Percentiles rank a stretch among this genome's conserved stretches.
Conservation (phyloP, 2,797 vertebrate species). For the Bovichtus diacanthus region DNA sequence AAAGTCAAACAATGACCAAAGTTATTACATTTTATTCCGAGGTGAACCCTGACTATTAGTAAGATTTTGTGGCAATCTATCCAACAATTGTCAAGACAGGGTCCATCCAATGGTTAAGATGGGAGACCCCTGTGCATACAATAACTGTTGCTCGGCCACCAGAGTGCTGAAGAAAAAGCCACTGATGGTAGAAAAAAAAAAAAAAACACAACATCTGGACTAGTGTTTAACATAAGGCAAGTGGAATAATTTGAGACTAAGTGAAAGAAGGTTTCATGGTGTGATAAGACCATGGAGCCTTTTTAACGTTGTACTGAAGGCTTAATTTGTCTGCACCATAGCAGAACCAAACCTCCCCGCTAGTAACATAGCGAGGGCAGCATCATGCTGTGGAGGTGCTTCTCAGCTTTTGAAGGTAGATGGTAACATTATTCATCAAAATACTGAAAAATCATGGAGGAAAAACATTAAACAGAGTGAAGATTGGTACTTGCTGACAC, state of each 20-base stretch:
- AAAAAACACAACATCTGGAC: neutral
- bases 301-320: neutral
- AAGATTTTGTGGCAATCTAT: neutral
- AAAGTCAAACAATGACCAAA: neutral
- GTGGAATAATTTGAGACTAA: neutral
- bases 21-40: neutral
- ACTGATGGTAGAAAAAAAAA: neutral
- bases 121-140: neutral
- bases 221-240: neutral
- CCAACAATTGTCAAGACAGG: no score
- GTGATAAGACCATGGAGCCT: neutral
- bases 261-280: neutral
- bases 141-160: neutral
- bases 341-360: neutral
- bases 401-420: no score
- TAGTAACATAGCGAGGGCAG: neutral
- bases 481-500: neutral
- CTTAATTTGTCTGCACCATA: neutral
- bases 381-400: neutral
- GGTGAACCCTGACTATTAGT: neutral
- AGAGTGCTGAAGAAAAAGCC: neutral
- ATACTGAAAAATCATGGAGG: neutral
- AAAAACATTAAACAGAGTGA: no score
- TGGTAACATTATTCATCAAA: neutral
- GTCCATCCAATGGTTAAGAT: no score